Conservation (phyloP, 2,113 vertebrate genomes). For the Smithornis capensis region DNA sequence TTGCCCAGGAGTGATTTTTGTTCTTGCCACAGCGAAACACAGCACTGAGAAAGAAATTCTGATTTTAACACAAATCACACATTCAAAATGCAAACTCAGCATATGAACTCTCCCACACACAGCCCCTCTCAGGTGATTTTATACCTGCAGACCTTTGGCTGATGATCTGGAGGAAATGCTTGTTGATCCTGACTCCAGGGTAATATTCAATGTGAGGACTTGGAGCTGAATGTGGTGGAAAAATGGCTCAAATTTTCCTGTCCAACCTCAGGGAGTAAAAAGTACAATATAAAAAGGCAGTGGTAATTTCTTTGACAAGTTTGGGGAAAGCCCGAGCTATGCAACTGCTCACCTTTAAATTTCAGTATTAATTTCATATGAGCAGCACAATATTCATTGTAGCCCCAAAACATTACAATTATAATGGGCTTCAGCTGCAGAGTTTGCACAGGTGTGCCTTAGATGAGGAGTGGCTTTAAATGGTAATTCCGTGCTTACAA, state of each 20-base stretch:
- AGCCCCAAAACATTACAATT: background rate
- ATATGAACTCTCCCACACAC: no score
- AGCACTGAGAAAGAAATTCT: background rate
- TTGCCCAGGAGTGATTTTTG: background rate
- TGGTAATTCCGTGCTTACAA: fast-evolving
- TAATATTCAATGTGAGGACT: background rate
- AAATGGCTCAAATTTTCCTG: background rate
- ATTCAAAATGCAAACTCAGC: background rate
- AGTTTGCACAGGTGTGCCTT: fast-evolving
- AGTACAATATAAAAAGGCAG: background rate
- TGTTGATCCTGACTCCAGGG: background rate
- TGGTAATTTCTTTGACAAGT: background rate
- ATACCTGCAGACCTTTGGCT: background rate
- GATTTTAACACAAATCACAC: background rate
- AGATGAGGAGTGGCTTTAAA: background rate
- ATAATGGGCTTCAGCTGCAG: background rate
- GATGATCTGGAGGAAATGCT: background rate
- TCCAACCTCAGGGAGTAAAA: background rate
- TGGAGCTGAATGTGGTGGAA: background rate
- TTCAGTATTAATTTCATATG: fast-evolving
- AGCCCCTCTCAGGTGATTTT: background rate
- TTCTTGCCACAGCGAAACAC: background rate
- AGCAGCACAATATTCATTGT: fast-evolving
- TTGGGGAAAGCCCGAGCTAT: background rate
- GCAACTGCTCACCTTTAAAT: background rate